Evolutionary conservation across 2,797 vertebrate species (phyloP).

Genomic region (Vultur gryphus): DNA sequence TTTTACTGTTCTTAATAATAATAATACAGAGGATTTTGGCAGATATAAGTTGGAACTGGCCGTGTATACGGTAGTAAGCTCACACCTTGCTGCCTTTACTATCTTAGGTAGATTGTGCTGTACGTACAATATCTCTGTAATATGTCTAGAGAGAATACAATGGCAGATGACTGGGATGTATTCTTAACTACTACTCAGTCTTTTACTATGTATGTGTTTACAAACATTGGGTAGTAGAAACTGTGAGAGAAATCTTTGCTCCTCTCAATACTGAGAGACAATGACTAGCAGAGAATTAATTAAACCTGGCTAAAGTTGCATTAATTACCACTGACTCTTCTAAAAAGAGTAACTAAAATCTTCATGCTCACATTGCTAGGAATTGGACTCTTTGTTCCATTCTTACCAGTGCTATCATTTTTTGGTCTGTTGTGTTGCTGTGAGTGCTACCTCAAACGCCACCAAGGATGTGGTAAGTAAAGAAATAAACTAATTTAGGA

Average conservation of each 20-base stretch:
- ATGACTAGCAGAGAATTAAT: background rate
- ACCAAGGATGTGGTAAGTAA: background rate
- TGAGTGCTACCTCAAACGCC: background rate
- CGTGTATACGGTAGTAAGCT: background rate
- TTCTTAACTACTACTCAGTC: background rate
- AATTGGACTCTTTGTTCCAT: background rate
- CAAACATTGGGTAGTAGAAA: background rate
- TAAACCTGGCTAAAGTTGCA: background rate
- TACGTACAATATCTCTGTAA: background rate
- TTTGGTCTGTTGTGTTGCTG: background rate
- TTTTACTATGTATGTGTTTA: background rate
- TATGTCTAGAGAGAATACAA: background rate
- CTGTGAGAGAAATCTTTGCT: background rate
- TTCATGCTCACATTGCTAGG: background rate
- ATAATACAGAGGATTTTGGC: background rate
- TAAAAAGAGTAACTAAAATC: background rate
- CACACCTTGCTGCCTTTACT: background rate
- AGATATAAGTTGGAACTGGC: background rate
- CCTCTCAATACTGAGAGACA: background rate
- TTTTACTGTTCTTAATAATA: background rate
- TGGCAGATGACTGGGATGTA: background rate
- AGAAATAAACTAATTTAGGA: background rate
- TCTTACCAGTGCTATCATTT: background rate
- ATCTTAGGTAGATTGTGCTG: background rate
- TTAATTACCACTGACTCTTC: background rate